A percentile compares a stretch with the other conserved stretches of the same genome.
These are phyloP conservation scores for Ligdia adustata DNA, from an alignment of 2,888 invertebrate genomes.

Conservation along the genomic window DNA sequence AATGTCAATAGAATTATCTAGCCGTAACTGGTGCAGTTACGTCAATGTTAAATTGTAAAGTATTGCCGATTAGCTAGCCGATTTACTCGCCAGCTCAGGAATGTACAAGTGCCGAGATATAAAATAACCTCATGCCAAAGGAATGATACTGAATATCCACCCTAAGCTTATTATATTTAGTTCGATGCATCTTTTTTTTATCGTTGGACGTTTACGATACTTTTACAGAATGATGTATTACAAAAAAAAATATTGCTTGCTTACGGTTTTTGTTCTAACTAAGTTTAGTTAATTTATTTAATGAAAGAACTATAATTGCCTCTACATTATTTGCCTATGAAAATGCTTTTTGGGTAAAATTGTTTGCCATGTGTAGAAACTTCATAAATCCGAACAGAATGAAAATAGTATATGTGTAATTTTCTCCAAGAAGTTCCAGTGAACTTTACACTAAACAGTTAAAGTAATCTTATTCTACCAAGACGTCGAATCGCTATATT, in stretches of 20 bases:
- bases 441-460: constrained; percentile 19
- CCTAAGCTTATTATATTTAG: constrained; percentile 63
- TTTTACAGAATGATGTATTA: too few relatives aligned
- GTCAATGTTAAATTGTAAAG: constrained; percentile 67
- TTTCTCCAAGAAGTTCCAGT: too few relatives aligned
- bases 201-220: constrained; percentile 54
- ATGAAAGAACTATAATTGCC: too few relatives aligned
- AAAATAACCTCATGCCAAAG: constrained; percentile 57
- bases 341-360: too few relatives aligned
- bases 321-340: too few relatives aligned
- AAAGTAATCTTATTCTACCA: constrained; percentile 28
- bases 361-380: too few relatives aligned
- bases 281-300: too few relatives aligned
- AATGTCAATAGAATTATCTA: neutral
- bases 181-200: constrained; percentile 58
- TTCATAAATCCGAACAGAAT: constrained; percentile 5
- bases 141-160: constrained; percentile 59
- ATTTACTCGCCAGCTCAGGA: constrained; percentile 55
- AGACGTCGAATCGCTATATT: constrained; percentile 34
- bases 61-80: constrained; percentile 64
- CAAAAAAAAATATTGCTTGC: too few relatives aligned
- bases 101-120: constrained; percentile 39
- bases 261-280: too few relatives aligned
- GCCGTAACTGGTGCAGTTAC: constrained; percentile 41
- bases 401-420: too few relatives aligned